Evolutionary conservation across 1,140 invertebrate genomes (phyloP).

Genomic region (Gonatopus flavifemur): DNA sequence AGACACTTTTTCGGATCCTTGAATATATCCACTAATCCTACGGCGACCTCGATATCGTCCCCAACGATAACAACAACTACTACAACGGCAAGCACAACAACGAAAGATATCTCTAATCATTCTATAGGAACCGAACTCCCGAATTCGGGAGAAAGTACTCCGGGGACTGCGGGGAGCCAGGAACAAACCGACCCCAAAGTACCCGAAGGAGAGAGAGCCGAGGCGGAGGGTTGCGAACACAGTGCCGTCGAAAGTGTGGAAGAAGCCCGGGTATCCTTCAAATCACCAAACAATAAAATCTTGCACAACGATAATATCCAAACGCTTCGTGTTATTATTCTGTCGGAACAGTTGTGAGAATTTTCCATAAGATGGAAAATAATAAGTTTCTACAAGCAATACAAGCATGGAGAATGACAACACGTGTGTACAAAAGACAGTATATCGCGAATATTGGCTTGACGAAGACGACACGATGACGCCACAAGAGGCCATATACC

Average conservation of each 20-base stretch:
- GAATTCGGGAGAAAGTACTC: no score
- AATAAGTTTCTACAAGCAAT: no score
- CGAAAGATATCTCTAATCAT: no score
- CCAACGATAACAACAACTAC: background rate
- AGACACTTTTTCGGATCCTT: no score
- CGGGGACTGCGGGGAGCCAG: background rate
- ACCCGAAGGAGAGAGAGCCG: conserved; percentile 47
- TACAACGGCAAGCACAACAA: background rate
- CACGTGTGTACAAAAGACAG: no score
- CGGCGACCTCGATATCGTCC: no score
- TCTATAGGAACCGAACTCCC: no score
- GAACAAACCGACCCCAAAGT: conserved; percentile 1
- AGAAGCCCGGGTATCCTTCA: conserved; percentile 41
- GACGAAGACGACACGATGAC: conserved; percentile 23
- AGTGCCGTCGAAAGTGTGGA: conserved; percentile 39
- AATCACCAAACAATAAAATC: conserved; percentile 38
- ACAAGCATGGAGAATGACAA: no score
- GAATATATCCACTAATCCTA: no score
- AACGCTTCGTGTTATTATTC: conserved; percentile 54
- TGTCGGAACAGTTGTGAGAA: conserved; percentile 55
- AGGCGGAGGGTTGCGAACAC: conserved; percentile 54
- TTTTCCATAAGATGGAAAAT: conserved; percentile 9
- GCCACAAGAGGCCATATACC: conserved; percentile 36
- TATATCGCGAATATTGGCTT: no score
- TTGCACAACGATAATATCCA: conserved; percentile 53